Evolutionary conservation across 2,797 vertebrate species (phyloP).

Genomic region (Tarsius wallacei): DNA sequence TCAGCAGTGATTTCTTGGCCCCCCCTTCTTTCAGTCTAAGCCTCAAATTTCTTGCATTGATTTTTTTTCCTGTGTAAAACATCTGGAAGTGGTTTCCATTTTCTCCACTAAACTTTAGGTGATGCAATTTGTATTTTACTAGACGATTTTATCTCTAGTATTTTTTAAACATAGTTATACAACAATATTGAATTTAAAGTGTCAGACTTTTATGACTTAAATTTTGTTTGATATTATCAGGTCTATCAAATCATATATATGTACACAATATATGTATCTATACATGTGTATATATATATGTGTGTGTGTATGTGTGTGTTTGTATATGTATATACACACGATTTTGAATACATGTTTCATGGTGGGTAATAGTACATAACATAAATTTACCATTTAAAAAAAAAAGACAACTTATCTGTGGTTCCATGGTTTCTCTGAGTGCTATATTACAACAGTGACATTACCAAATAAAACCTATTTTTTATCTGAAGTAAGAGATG

Average conservation of each 20-base stretch:
- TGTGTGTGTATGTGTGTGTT: not conserved
- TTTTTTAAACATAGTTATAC: not conserved
- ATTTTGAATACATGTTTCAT: not conserved
- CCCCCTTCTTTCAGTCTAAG: not conserved
- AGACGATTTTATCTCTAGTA: not conserved
- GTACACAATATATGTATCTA: not conserved
- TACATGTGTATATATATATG: not conserved
- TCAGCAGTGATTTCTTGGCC: rapidly evolving
- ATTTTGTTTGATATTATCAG: not conserved
- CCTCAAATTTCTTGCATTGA: too few species aligned
- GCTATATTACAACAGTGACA: not conserved
- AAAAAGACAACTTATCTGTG: not conserved
- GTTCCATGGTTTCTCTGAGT: too few species aligned
- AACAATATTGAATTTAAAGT: not conserved
- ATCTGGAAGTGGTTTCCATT: too few species aligned
- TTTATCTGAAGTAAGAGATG: not conserved
- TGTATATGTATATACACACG: not conserved
- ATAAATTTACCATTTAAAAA: not conserved
- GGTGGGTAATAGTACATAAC: not conserved
- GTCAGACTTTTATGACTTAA: not conserved
- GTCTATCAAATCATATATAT: not conserved
- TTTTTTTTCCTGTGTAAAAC: not conserved
- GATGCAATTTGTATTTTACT: not conserved
- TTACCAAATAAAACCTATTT: not conserved
- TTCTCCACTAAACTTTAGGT: rapidly evolving